These are phyloP conservation scores for Malacoraja senta DNA, from an alignment of 2,797 vertebrate genomes.

Conservation along the genomic window DNA sequence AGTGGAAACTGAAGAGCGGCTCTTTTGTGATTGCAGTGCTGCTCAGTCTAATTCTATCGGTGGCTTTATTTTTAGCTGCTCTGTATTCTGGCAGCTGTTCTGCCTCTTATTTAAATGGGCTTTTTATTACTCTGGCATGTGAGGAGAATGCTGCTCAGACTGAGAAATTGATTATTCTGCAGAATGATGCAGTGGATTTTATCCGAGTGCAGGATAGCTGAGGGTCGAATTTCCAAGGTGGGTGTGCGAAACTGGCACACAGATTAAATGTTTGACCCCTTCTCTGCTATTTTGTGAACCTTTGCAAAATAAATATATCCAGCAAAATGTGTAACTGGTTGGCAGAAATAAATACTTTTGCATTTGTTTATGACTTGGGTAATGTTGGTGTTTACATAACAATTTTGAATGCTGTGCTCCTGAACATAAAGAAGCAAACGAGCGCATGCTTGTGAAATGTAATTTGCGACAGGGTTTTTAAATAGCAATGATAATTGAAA, in stretches of 20 bases:
- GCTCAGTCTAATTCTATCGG: conserved; percentile 46
- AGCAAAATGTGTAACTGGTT: conserved; percentile 35
- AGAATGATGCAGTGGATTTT: conserved; percentile 43
- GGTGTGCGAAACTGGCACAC: conserved; percentile 35
- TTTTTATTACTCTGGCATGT: conserved; percentile 54
- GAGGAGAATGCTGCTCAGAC: conserved; percentile 53
- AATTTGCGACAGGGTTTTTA: neutral
- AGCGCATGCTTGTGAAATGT: neutral
- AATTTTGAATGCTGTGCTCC: neutral
- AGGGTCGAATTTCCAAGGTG: conserved; percentile 50
- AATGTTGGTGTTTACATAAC: neutral
- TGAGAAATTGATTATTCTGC: conserved; percentile 51
- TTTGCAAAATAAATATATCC: conserved; percentile 40
- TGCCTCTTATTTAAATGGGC: conserved; percentile 50
- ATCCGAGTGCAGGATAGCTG: conserved; percentile 21
- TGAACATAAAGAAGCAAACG: neutral
- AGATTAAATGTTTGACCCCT: conserved; percentile 39
- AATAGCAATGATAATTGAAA: neutral
- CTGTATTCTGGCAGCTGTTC: conserved; percentile 49
- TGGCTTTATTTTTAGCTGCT: conserved; percentile 57
- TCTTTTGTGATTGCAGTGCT: conserved; percentile 43
- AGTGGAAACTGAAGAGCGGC: conserved; percentile 42
- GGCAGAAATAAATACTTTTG: conserved; percentile 19
- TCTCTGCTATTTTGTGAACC: conserved; percentile 42
- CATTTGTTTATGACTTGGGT: neutral